phyloP scores from a whole-genome alignment of 2,888 invertebrate genomes.

The Cataglyphis altisquamis region DNA sequence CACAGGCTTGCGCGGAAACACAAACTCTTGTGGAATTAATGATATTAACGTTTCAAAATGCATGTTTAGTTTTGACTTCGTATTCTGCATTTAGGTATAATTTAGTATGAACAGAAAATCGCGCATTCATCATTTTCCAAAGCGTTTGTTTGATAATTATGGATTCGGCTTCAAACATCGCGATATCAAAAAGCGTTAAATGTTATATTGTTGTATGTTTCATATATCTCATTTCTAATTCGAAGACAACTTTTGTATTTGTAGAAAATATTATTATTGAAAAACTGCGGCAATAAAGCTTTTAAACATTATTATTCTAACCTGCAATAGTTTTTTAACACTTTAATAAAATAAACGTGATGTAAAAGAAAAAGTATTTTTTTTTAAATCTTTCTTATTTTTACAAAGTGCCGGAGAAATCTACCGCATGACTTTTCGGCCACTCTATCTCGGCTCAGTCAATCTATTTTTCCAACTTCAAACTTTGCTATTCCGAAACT shows the following conservation, averaged over 20 bases:
- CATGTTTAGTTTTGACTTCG: not conserved
- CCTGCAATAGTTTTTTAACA: not conserved
- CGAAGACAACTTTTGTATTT: not conserved
- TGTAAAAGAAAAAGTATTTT: constrained; percentile 8
- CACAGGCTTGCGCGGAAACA: constrained; percentile 23
- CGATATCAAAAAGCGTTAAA: not conserved
- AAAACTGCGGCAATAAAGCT: not conserved
- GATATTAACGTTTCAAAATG: constrained; percentile 37
- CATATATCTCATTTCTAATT: not conserved
- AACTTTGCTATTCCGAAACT: constrained; percentile 36
- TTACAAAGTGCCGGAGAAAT: constrained; percentile 4
- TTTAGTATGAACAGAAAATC: constrained; percentile 2
- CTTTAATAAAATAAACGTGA: constrained; percentile 8
- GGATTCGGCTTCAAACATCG: not conserved
- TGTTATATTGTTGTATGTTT: not conserved
- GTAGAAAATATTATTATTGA: not conserved
- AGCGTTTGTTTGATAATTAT: not conserved
- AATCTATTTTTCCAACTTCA: constrained; percentile 32
- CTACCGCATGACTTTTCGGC: constrained; percentile 15
- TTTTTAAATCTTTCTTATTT: constrained; percentile 20
- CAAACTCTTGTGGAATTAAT: constrained; percentile 29
- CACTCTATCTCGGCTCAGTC: constrained; percentile 7
- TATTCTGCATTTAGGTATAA: constrained; percentile 14
- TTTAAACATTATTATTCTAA: constrained; percentile 2
- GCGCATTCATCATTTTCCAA: not conserved